These are phyloP conservation scores for Stegodyphus dumicola DNA, from an alignment of 1,140 invertebrate genomes.

Conservation along the genomic window DNA sequence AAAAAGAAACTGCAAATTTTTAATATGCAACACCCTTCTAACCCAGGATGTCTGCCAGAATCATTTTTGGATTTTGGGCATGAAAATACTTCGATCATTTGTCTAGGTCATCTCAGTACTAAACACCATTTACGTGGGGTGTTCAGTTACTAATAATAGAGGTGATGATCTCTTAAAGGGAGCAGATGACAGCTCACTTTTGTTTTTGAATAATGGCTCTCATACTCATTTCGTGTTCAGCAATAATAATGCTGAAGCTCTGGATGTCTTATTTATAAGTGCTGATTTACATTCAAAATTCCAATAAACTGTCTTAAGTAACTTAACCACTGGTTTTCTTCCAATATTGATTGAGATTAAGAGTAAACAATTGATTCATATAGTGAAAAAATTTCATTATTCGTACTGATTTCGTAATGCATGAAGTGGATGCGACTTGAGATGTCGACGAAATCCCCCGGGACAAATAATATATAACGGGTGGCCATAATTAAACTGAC, in stretches of 20 bases:
- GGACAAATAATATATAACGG: too few species aligned
- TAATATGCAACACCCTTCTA: background rate
- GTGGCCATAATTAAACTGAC: too few species aligned
- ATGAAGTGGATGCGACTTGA: too few species aligned
- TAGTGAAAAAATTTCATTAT: too few species aligned
- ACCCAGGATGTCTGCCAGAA: background rate
- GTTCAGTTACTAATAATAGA: conserved; percentile 10
- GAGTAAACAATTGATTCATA: background rate
- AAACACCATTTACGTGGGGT: background rate
- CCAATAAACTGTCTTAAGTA: background rate
- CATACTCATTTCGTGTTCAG: background rate
- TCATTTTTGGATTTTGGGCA: background rate
- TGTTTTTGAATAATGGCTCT: conserved; percentile 17
- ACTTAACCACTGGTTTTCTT: background rate
- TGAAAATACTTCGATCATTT: background rate
- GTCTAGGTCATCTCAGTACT: too few species aligned
- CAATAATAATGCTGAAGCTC: background rate
- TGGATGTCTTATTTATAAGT: background rate
- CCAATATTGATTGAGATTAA: conserved; percentile 13
- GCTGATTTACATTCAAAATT: background rate
- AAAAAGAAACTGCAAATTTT: too few species aligned
- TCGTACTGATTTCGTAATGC: too few species aligned
- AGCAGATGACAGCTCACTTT: background rate
- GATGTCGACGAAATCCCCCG: too few species aligned
- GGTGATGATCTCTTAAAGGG: conserved; percentile 2